phyloP scores from a whole-genome alignment of 2,797 vertebrate genomes.

The Malacoraja senta region DNA sequence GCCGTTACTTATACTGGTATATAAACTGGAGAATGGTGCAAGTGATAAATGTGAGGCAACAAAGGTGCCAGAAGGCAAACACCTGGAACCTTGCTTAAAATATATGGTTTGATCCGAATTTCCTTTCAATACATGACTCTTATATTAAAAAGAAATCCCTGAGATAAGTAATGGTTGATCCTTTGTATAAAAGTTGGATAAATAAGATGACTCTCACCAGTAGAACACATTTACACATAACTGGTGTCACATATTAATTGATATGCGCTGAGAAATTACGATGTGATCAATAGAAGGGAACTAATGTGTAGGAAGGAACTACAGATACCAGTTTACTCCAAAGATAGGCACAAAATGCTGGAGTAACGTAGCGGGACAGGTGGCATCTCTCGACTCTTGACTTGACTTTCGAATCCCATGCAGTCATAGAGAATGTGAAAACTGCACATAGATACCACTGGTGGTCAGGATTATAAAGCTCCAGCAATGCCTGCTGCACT shows the following conservation, averaged over 20 bases:
- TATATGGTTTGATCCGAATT: background rate
- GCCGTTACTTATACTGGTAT: background rate
- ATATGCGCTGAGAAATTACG: no score
- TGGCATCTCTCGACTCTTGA: no score
- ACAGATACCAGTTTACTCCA: no score
- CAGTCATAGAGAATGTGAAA: no score
- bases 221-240: background rate
- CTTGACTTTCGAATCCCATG: no score
- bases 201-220: background rate
- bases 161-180: background rate
- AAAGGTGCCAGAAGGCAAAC: slow-evolving; percentile 6
- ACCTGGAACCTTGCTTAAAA: background rate
- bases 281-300: no score
- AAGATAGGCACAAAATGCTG: no score
- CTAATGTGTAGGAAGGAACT: no score
- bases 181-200: background rate
- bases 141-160: background rate
- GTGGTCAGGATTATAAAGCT: no score
- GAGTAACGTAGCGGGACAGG: no score
- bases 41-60: background rate
- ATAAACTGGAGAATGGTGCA: background rate
- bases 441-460: no score
- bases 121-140: background rate
- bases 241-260: background rate
- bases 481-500: no score